These are phyloP conservation scores for Nicator chloris DNA, from an alignment of 2,113 vertebrate genomes.

Conservation along the genomic window DNA sequence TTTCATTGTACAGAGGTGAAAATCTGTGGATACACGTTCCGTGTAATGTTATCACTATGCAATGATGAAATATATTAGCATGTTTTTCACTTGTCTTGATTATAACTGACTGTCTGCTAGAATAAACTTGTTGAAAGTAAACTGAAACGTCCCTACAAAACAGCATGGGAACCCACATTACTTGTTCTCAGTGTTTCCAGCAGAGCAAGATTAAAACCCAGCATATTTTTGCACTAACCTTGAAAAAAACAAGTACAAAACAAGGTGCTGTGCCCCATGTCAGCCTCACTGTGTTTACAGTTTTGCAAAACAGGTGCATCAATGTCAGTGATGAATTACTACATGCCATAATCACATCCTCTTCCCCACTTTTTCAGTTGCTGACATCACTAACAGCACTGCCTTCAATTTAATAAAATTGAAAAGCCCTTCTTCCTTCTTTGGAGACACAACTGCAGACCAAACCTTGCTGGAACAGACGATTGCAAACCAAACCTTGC, in stretches of 20 bases:
- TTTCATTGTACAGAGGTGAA: background rate
- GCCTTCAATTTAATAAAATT: background rate
- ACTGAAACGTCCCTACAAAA: background rate
- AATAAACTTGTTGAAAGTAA: background rate
- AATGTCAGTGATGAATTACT: background rate
- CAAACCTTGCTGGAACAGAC: background rate
- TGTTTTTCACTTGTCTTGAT: background rate
- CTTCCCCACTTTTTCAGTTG: background rate
- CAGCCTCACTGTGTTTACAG: background rate
- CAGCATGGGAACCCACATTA: background rate
- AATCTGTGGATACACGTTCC: background rate
- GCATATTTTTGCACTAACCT: background rate
- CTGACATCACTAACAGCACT: background rate
- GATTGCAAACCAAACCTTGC: background rate
- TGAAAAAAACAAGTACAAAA: background rate
- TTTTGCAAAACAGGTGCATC: background rate
- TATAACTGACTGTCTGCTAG: background rate
- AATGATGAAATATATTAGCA: background rate
- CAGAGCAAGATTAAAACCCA: background rate
- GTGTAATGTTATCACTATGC: background rate
- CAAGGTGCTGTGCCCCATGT: background rate
- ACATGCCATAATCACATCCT: background rate
- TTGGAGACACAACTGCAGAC: background rate
- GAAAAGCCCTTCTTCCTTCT: background rate
- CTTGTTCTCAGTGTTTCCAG: fast-evolving